phyloP scores from a whole-genome alignment of 2,888 invertebrate species.

The Agrochola litura region DNA sequence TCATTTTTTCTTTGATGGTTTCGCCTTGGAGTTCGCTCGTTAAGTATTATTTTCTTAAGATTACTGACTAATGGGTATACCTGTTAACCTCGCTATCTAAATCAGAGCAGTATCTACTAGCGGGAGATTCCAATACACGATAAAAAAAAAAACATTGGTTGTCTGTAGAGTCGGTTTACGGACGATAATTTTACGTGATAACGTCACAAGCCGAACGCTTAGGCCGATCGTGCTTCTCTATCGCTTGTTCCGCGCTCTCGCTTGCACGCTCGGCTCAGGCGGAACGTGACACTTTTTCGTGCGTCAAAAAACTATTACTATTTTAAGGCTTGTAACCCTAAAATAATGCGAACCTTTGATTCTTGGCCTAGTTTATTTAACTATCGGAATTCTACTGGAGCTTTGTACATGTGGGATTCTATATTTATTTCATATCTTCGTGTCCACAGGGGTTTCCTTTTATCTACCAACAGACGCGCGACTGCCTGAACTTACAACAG shows the following conservation, averaged over 20 bases:
- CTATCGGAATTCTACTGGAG: not conserved
- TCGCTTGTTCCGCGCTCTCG: no score
- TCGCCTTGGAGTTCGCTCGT: not conserved
- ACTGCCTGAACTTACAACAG: conserved; percentile 97
- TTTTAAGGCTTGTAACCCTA: not conserved
- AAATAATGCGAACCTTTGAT: not conserved
- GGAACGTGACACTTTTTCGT: no score
- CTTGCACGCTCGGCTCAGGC: no score
- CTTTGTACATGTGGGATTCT: not conserved
- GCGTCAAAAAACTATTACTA: not conserved
- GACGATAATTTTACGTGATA: no score
- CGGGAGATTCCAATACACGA: not conserved
- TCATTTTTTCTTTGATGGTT: not conserved
- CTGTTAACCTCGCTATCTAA: not conserved
- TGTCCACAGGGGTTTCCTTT: conserved; percentile 95
- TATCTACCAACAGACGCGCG: conserved; percentile 98
- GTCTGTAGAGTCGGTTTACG: no score
- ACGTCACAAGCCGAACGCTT: no score
- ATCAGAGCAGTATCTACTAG: not conserved
- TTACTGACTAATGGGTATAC: not conserved
- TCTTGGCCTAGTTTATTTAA: not conserved
- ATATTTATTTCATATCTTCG: not conserved
- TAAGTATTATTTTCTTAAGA: not conserved
- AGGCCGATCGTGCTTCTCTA: no score
- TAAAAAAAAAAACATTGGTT: not conserved